phyloP scores from a whole-genome alignment of 1,140 invertebrate genomes.

The Drosophila repleta region DNA sequence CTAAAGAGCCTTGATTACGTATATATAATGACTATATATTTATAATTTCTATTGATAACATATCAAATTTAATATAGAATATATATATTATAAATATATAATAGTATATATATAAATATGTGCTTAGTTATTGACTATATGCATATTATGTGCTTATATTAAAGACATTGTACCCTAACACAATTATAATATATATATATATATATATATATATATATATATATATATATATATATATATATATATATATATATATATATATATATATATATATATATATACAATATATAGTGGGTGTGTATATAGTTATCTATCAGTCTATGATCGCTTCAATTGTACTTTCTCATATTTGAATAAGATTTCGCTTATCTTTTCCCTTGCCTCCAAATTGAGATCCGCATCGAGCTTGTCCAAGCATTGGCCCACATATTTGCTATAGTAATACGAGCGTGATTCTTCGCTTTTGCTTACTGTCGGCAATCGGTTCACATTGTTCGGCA shows the following conservation, averaged over 20 bases:
- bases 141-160: neutral
- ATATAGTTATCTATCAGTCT: too few relatives aligned
- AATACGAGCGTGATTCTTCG: constrained; percentile 8
- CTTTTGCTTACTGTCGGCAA: neutral
- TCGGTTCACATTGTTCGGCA: neutral
- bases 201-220: neutral
- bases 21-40: neutral
- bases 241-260: neutral
- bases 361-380: constrained; percentile 23
- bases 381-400: constrained; percentile 23
- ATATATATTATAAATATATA: neutral
- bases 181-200: neutral
- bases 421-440: constrained; percentile 15
- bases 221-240: neutral
- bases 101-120: too few relatives aligned
- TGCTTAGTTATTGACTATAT: neutral
- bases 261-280: too few relatives aligned
- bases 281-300: too few relatives aligned
- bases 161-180: neutral
- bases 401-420: constrained; percentile 23
- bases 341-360: constrained; percentile 18
- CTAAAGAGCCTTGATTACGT: too few relatives aligned
- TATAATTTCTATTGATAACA: neutral
- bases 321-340: constrained; percentile 23
- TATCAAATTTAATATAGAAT: too few relatives aligned